Evolutionary conservation across 2,797 vertebrate species (phyloP), one percentile per base, ranked within the genome.

Genomic region (Coilia nasus): DNA sequence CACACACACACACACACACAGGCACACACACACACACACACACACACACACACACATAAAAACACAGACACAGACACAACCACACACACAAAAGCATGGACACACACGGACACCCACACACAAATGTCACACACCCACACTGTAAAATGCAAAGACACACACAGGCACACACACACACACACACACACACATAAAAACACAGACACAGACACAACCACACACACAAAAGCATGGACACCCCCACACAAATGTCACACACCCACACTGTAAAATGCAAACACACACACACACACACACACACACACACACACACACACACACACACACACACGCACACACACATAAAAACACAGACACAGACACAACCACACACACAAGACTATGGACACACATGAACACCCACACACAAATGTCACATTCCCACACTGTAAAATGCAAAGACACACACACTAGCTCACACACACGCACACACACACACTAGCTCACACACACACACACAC

Each of bases 271-370:
- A 41, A 71, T n/a, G 7, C 64, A 71, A 25, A 23, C 0, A n/a
- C 3, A 62, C 21, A 62, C 60, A 62, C 60, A 62, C 19, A 62
- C 71, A 21, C 35, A 78, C 35, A 78, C 71, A 78, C 57, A 59
- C 71, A 78, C 71, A 78, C 71, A 78, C 71, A 78, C 71, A 78
- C 71, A 78, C 71, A 78, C 71, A 78, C 71, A 78, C 71, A 78
- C 19, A 54, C 50, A 71, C 23, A 67, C 62, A 67, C 23, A 67
- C 25, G 31, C 62, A 67, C 62, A 67, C 23, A 12, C 23, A 67
- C 62, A 67, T 11, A 71, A 21, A 60, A 6, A 60, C 59, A n/a
- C 4, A 62, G 21, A 60, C 59, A n/a, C 4, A 62, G 21, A n/a
- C 7, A n/a, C 3, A 62, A 62, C 1, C 21, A 21, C 15, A 44